A percentile compares a stretch with the other conserved stretches of the same genome.
Conservation (phyloP, 2,888 invertebrate genomes). For the Ochropleura plecta region DNA sequence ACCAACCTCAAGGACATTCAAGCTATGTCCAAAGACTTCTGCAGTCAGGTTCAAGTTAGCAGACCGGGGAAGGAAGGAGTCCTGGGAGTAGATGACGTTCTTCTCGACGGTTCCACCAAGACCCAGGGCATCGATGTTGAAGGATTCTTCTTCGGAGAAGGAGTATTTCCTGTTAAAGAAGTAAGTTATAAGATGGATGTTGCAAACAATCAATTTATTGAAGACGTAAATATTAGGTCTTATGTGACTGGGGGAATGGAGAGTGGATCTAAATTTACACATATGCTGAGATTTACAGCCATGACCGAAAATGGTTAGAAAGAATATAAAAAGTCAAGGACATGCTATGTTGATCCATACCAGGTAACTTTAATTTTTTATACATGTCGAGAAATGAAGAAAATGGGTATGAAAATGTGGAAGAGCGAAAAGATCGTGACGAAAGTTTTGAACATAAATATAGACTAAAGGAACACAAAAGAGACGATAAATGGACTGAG, state of each 20-base stretch:
- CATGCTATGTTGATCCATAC: neutral
- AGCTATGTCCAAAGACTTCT: constrained; percentile 94
- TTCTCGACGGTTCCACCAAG: constrained; percentile 92
- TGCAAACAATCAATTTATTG: neutral
- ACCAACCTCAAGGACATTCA: constrained; percentile 94
- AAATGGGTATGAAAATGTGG: neutral
- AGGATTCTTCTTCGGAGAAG: constrained; percentile 94
- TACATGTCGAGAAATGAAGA: neutral
- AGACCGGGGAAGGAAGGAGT: constrained; percentile 95
- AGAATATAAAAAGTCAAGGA: neutral
- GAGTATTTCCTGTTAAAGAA: constrained; percentile 92
- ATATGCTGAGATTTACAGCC: neutral
- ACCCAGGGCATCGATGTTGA: constrained; percentile 93
- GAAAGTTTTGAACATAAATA: too few species aligned
- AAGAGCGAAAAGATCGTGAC: too few species aligned
- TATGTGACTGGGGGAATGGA: neutral
- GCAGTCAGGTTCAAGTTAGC: constrained; percentile 93
- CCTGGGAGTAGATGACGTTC: constrained; percentile 95
- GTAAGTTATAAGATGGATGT: neutral
- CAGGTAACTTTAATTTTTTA: neutral
- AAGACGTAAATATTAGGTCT: neutral
- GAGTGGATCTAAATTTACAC: too few species aligned
- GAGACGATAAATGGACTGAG: neutral
- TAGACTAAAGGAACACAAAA: neutral
- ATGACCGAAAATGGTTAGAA: neutral